Conservation (phyloP, 64 coral and sea anemone species). For the Astreopora myriophthalma region DNA sequence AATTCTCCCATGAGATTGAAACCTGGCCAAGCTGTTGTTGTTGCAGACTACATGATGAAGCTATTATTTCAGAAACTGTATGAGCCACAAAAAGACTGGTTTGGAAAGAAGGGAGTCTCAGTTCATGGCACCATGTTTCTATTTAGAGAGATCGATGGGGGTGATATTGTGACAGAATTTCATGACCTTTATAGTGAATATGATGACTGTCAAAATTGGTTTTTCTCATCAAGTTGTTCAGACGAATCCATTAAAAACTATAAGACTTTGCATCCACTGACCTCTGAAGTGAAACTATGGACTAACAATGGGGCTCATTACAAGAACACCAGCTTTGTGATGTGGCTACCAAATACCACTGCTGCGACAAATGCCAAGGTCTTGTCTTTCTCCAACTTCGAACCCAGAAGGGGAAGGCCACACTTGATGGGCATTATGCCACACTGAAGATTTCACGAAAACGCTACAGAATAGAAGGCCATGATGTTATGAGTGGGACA, state of each 20-base stretch:
- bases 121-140: constrained; percentile 49
- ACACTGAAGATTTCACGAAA: constrained; percentile 1
- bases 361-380: constrained; percentile 4
- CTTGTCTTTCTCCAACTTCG: constrained; percentile 5
- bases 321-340: constrained; percentile 43
- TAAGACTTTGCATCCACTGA: constrained; percentile 17
- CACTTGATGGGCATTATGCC: constrained; percentile 48
- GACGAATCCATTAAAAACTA: constrained; percentile 42
- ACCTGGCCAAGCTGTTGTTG: constrained; percentile 12
- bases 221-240: constrained; percentile 36
- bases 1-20: background rate
- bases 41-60: constrained; percentile 68
- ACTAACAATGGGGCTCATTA: constrained; percentile 69
- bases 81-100: constrained; percentile 55
- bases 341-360: background rate
- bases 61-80: constrained; percentile 23
- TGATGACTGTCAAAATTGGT: constrained; percentile 68
- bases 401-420: constrained; percentile 51
- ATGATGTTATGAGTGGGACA: constrained; percentile 18
- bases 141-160: constrained; percentile 1
- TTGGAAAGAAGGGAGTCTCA: constrained; percentile 50
- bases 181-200: constrained; percentile 44
- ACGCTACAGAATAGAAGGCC: background rate
- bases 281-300: constrained; percentile 43
- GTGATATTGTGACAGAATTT: constrained; percentile 21